Percentiles rank a stretch among this genome's conserved stretches.
phyloP scores from a whole-genome alignment of 2,888 invertebrate genomes.

The Lithophane ornitopus region DNA sequence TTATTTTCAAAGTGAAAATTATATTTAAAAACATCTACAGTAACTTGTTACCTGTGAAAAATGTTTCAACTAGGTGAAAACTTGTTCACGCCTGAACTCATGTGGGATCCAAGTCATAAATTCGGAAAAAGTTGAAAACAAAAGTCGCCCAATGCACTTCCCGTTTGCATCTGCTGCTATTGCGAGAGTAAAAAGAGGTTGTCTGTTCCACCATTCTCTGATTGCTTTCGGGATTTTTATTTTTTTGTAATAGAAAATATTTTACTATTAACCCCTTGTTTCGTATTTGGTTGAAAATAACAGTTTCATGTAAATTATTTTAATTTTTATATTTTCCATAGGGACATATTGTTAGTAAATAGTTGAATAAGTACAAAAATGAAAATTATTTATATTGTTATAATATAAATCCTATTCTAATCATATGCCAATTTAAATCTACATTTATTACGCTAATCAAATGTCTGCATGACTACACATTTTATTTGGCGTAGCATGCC shows the following conservation, averaged over 20 bases:
- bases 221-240: constrained; percentile 63
- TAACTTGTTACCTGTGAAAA: constrained; percentile 72
- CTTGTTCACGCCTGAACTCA: constrained; percentile 76
- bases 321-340: background rate
- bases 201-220: constrained; percentile 63
- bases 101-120: constrained; percentile 78
- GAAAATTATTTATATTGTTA: too few relatives aligned
- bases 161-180: constrained; percentile 68
- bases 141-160: constrained; percentile 73
- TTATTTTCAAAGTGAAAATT: constrained; percentile 63
- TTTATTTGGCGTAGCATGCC: constrained; percentile 14
- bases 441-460: constrained; percentile 6
- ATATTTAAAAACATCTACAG: constrained; percentile 65
- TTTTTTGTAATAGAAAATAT: constrained; percentile 59
- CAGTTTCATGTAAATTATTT: constrained; percentile 11
- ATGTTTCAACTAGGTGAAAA: constrained; percentile 77
- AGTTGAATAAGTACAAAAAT: too few relatives aligned
- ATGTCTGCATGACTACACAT: background rate
- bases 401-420: background rate
- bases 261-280: constrained; percentile 43
- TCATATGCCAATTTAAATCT: background rate
- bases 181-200: constrained; percentile 59
- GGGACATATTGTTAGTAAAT: background rate
- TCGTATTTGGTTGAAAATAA: constrained; percentile 17
- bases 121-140: constrained; percentile 77